Percentiles rank a stretch among this genome's conserved stretches.
These are phyloP conservation scores for Psettodes erumei DNA, from an alignment of 2,113 vertebrate species.

Conservation along the genomic window DNA sequence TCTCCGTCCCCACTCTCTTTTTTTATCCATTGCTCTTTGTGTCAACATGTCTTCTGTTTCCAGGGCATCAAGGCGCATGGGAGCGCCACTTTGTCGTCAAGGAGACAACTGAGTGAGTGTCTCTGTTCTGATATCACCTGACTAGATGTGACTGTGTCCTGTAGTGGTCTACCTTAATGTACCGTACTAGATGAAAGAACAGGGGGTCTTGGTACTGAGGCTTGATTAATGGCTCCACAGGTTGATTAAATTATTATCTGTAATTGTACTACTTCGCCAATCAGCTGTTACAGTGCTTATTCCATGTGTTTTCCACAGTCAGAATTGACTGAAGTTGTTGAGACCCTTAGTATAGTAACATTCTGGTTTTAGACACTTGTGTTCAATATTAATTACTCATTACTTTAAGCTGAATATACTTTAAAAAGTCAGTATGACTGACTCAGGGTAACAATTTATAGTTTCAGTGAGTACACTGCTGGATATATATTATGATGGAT, in stretches of 20 bases:
- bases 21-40: constrained; percentile 58
- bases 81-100: constrained; percentile 77
- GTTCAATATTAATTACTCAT: neutral
- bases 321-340: neutral
- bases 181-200: constrained; percentile 44
- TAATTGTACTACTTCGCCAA: constrained; percentile 61
- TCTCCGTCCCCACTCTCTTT: constrained; percentile 30
- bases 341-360: neutral
- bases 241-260: constrained; percentile 34
- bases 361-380: neutral
- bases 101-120: constrained; percentile 82
- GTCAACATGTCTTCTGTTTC: constrained; percentile 78
- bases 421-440: neutral
- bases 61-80: constrained; percentile 79
- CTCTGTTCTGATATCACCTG: constrained; percentile 77
- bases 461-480: neutral
- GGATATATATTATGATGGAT: constrained; percentile 39
- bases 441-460: neutral
- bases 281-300: constrained; percentile 2
- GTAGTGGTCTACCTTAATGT: constrained; percentile 73
- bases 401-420: neutral
- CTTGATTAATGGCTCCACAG: constrained; percentile 54
- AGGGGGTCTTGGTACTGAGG: constrained; percentile 67
- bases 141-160: constrained; percentile 74
- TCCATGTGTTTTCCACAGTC: neutral